Conservation (phyloP, 2,888 invertebrate genomes). For the Venusia cambrica region DNA sequence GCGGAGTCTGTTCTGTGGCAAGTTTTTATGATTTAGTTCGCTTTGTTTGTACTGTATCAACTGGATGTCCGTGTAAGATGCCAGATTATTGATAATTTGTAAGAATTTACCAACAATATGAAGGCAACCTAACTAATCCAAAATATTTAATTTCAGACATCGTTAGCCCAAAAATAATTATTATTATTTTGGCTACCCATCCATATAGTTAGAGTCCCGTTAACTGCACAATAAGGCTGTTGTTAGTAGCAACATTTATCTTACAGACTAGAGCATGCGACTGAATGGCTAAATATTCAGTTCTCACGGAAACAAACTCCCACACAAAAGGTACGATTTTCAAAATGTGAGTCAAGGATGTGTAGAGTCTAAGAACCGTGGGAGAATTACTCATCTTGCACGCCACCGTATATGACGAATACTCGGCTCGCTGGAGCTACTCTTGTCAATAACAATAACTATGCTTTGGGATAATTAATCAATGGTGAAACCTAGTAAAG, state of each 20-base stretch:
- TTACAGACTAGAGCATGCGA: constrained; percentile 50
- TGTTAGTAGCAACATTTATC: constrained; percentile 18
- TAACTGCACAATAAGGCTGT: constrained; percentile 20
- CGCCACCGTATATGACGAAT: constrained; percentile 45
- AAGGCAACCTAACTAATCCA: no score
- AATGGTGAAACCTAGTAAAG: constrained; percentile 44
- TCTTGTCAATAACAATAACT: constrained; percentile 45
- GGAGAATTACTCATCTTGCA: constrained; percentile 57
- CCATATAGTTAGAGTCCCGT: no score
- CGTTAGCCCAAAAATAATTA: no score
- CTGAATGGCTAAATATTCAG: constrained; percentile 49
- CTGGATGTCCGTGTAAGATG: no score
- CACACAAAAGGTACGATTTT: constrained; percentile 74
- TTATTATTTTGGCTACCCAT: no score
- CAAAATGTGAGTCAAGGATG: constrained; percentile 76
- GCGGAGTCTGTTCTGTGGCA: no score
- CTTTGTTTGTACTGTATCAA: no score
- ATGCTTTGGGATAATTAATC: constrained; percentile 43
- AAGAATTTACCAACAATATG: no score
- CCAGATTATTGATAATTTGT: no score
- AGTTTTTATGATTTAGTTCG: no score
- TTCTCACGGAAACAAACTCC: constrained; percentile 71
- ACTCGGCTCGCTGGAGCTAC: constrained; percentile 40
- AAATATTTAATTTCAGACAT: no score
- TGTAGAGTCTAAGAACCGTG: constrained; percentile 64